Base-by-base conservation (phyloP, 2,888 invertebrate genomes). In the Diloba caeruleocephala region DNA sequence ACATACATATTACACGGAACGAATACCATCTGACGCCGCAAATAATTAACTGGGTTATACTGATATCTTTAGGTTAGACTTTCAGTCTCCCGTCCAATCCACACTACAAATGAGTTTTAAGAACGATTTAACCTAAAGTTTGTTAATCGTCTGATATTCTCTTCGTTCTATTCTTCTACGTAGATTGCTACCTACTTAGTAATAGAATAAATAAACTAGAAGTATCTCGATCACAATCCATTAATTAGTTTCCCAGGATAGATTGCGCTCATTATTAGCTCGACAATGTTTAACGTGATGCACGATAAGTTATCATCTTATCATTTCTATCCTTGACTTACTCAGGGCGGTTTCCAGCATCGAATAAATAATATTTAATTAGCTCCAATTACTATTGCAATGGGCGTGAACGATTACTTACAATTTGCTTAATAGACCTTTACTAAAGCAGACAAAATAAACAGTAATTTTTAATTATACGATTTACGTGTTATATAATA, bases 271-370 rank as follows among this genome's bases (percentile, higher is more conserved):
- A 65, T 63, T 68, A 59, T 62, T 52, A 50, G 37, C 63, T 49
- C 29, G 21, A 9, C 32, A 39, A 43, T 39, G 41, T 69, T 74
- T 62, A 72, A 79, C 86, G 84, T 89, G 88, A 82, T 75, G 82
- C 89, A 89, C 85, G 88, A 87, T 80, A 76, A 66, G 72, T 71
- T 79, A 76, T 71, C 84, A 84, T 87, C 81, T 81, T 76, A 81
- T 71, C 74, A 76, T 64, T 29, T 52, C 44, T 34, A 72, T 71
- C 89, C 90, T 90, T 90, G 88, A 84, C 89, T 89, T 80, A 88
- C 84, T 88, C 74, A 74, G 75, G 82, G 81, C 77, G 81, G 78
- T 87, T 84, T 82, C 80, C 79, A 82, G 77, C 77, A 78, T 33
- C 59, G 61, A 41, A 61, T 61, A 51, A 80, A 69, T 67, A 74